These are phyloP conservation scores for Turritopsis dohrnii DNA, from an alignment of 30 jellyfish, hydroid and myxozoan genomes.

Conservation along the genomic window DNA sequence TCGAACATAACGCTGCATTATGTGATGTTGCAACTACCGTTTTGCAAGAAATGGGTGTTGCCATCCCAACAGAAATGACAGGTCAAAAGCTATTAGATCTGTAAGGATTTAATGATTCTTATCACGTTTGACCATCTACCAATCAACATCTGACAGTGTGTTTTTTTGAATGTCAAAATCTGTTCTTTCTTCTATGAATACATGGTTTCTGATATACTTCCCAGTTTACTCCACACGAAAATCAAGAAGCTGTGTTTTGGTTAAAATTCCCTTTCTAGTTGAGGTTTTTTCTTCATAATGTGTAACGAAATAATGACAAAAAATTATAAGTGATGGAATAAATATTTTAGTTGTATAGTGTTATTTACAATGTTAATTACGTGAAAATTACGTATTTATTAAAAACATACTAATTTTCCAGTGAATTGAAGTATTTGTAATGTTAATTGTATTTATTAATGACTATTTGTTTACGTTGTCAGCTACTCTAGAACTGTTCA, in stretches of 20 bases:
- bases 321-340: background rate
- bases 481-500: too few relatives aligned
- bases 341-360: background rate
- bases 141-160: too few relatives aligned
- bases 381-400: background rate
- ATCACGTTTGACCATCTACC: too few relatives aligned
- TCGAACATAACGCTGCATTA: conserved; percentile 87
- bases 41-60: conserved; percentile 77
- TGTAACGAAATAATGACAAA: background rate
- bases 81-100: conserved; percentile 62
- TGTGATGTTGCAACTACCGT: conserved; percentile 99
- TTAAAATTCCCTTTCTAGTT: too few relatives aligned
- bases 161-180: too few relatives aligned
- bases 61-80: conserved; percentile 88
- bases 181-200: too few relatives aligned
- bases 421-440: background rate
- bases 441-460: background rate
- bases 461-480: too few relatives aligned
- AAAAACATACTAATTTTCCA: background rate
- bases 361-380: background rate
- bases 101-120: background rate
- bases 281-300: too few relatives aligned
- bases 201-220: too few relatives aligned
- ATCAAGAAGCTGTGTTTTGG: too few relatives aligned
- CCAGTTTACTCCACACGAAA: too few relatives aligned